Evolutionary conservation across 2,797 vertebrate species (phyloP).

Genomic region (Sandelia bainsii): DNA sequence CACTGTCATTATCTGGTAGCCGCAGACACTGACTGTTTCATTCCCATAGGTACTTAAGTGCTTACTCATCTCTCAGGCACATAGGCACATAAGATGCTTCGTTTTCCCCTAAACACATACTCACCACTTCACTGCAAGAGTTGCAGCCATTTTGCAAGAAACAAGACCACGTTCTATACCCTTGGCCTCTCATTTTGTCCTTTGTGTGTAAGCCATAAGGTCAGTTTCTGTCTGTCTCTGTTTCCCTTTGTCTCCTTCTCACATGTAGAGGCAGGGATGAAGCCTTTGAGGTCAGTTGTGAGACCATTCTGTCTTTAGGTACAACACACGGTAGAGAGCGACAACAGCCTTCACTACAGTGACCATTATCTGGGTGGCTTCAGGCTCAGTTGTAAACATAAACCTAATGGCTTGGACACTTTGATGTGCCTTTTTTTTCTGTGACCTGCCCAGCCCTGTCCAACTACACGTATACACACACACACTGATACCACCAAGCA

Average conservation of each 20-base stretch:
- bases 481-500: constrained; percentile 32
- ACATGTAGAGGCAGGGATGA: constrained; percentile 5
- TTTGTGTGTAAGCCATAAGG: constrained; percentile 11
- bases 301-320: constrained; percentile 11
- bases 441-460: constrained; percentile 54
- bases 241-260: constrained; percentile 7
- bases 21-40: constrained; percentile 53
- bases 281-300: constrained; percentile 45
- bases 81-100: constrained; percentile 43
- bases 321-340: constrained; percentile 2
- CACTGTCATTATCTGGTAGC: constrained; percentile 42
- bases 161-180: constrained; percentile 6
- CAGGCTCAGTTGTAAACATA: constrained; percentile 60
- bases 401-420: constrained; percentile 43
- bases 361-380: constrained; percentile 58
- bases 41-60: constrained; percentile 40
- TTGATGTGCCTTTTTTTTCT: constrained; percentile 57
- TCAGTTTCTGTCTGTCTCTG: constrained; percentile 18
- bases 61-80: constrained; percentile 49
- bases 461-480: constrained; percentile 15
- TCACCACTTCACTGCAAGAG: constrained; percentile 5
- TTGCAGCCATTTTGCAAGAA: not conserved
- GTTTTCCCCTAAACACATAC: constrained; percentile 6
- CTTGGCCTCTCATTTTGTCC: not conserved
- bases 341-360: constrained; percentile 31